Base-by-base conservation (phyloP, 2,797 vertebrate species). In the Acestrorhynchus altus region DNA sequence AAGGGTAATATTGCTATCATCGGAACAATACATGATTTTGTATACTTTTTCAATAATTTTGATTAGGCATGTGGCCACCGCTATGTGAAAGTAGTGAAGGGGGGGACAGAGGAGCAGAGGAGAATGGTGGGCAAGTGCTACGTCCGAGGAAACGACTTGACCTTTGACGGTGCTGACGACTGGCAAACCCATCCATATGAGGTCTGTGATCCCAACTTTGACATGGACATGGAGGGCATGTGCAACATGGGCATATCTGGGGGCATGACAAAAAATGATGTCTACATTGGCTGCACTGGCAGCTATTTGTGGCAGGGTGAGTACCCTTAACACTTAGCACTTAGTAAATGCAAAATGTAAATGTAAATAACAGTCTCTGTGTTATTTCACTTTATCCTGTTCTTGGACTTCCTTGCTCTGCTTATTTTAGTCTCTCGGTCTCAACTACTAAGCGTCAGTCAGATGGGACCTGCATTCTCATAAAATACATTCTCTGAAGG, bases 51-150 rank as follows among this genome's bases (percentile, higher is more conserved):
- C 15, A 28, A 15, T 47, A 22, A 18, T 26, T 15, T 67, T 39
- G 40, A n/a, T 7, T 87, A 98, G 97, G 96, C 95, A 5, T 98
- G 97, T 1, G 97, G 96, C 6, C 97, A 98, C 81, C 94, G 97
- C 16, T 98, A 97, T 59, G 93, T 95, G 26, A 93, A 92, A 84
- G 87, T 97, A 78, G 84, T 92, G 73, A 84, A 85, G 71, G 90
- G 92, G 0, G 93, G 91, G 22, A 4, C 49, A 0, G 94, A 94
- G 70, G 93, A 95, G n/a, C 95, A 96, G 88, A 81, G 89, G 22
- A 90, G 92, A 52, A 98, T 99, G 96, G 92, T 97, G 12, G 97
- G 98, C 24, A 96, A 94, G 75, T 99, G 97, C 87, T 99, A 89
- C 0, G 94, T 99, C 61, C 88, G 96, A 16, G 91, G 97, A 46